phyloP scores from a whole-genome alignment of 2,797 vertebrate genomes.

The Acipenser ruthenus region DNA sequence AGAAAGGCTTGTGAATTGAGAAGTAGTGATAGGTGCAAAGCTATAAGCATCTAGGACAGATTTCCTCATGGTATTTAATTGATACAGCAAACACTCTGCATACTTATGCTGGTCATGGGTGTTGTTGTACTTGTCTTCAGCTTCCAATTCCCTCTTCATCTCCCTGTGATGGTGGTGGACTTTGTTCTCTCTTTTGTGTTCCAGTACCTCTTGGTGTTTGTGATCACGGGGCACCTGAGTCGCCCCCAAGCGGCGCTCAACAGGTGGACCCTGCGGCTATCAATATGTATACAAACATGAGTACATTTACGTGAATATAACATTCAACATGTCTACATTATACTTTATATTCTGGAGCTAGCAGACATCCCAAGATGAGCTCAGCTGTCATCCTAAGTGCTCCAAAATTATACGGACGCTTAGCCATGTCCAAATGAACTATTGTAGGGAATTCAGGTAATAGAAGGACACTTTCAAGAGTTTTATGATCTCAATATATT shows the following conservation, averaged over 20 bases:
- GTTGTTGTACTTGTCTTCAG: constrained; percentile 17
- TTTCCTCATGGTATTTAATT: background rate
- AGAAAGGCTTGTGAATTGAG: constrained; percentile 4
- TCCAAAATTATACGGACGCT: too few relatives aligned
- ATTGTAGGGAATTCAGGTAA: too few relatives aligned
- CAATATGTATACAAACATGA: constrained; percentile 1
- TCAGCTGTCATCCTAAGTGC: too few relatives aligned
- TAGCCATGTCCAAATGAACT: too few relatives aligned
- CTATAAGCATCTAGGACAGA: too few relatives aligned
- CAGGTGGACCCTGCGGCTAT: background rate
- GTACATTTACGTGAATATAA: too few relatives aligned
- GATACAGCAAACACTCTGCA: background rate
- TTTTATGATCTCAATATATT: too few relatives aligned
- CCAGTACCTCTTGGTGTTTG: constrained; percentile 10
- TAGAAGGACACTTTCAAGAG: too few relatives aligned
- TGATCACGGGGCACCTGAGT: background rate
- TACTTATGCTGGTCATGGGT: constrained; percentile 1
- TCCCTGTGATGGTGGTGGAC: constrained; percentile 14
- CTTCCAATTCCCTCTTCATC: constrained; percentile 19
- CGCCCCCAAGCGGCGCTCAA: constrained; percentile 16
- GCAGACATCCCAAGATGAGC: too few relatives aligned
- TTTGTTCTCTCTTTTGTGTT: constrained; percentile 22
- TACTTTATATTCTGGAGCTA: too few relatives aligned
- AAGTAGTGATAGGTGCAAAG: too few relatives aligned
- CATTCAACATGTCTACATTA: too few relatives aligned